Evolutionary conservation across 2,113 vertebrate species (phyloP), one percentile per base, ranked within the genome.

Genomic region (Plecturocebus donacophilus): DNA sequence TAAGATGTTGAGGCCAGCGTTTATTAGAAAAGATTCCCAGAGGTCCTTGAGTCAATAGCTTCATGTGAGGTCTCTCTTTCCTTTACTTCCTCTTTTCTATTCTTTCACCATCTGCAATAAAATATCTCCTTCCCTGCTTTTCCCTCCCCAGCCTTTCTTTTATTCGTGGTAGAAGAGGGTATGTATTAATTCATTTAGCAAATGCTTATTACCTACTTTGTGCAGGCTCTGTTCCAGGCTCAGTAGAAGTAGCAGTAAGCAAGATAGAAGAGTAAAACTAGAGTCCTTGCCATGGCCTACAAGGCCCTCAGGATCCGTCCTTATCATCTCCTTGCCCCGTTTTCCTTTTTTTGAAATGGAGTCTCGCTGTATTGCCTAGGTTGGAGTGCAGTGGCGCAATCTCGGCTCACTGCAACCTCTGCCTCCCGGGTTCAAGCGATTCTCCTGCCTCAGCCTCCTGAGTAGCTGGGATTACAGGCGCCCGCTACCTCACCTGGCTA

Each of bases 31-130:
- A 85, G 95, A 11, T 66, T 73, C 77, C 92, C 90, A 42, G 87
- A 87, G 88, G 84, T 14, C 52, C 77, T 54, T 38, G 77, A 92
- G 87, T 86, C 90, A 84, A 45, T 90, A 66, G 71, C 97, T 90
- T 90, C 92, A 16, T 94, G 95, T 93, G 97, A 38, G 94, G 93
- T 96, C 93, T 88, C 21, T 66, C 35, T 70, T 16, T 20, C 61
- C 40, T 93, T 8, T 56, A 16, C 54, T 76, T 56, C 66, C 73
- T 91, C 88, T 23, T 38, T 56, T 77, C 77, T 87, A 23, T 35
- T 54, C 81, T 71, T 70, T 87, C 49, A 14, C 47, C 30, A 20
- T 66, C 66, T n/a, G 56, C 49, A 35, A 0, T 17, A 30, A 68
- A 92, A 80, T 38, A 20, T 66, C 85, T 87, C 52, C 38, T 42